Percentiles rank a stretch among this genome's conserved stretches.
These are phyloP conservation scores for Parapsyche elsis DNA, from an alignment of 1,140 invertebrate genomes.

Conservation along the genomic window DNA sequence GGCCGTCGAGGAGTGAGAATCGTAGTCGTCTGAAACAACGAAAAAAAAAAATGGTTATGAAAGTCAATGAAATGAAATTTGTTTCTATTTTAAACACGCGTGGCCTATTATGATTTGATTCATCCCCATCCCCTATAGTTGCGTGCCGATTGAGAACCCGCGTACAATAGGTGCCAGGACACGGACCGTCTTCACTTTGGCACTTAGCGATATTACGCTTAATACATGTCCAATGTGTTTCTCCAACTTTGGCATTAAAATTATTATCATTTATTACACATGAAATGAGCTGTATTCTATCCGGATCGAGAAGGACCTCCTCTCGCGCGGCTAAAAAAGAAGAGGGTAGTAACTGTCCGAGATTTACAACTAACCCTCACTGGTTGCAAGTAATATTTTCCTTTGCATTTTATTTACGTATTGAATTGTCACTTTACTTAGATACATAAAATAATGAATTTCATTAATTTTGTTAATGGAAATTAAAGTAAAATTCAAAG, in stretches of 20 bases:
- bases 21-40: slow-evolving; percentile 68
- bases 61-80: slow-evolving; percentile 11
- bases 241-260: slow-evolving; percentile 3
- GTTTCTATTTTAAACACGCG: not conserved
- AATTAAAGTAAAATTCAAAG: too few species aligned
- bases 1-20: slow-evolving; percentile 65
- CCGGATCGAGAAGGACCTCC: too few species aligned
- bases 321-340: too few species aligned
- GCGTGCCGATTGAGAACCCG: slow-evolving; percentile 45
- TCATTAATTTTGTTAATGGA: too few species aligned
- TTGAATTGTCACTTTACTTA: too few species aligned
- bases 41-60: slow-evolving; percentile 15
- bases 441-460: too few species aligned
- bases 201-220: slow-evolving; percentile 49
- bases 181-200: slow-evolving; percentile 42
- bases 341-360: too few species aligned
- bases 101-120: slow-evolving; percentile 27
- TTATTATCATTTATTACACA: not conserved
- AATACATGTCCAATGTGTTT: slow-evolving; percentile 7
- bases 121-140: not conserved
- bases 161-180: slow-evolving; percentile 53
- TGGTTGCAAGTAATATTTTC: too few species aligned
- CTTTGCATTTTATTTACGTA: too few species aligned
- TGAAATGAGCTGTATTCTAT: too few species aligned
- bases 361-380: too few species aligned